Conservation (phyloP, 2,888 invertebrate genomes). For the Operophtera brumata region DNA sequence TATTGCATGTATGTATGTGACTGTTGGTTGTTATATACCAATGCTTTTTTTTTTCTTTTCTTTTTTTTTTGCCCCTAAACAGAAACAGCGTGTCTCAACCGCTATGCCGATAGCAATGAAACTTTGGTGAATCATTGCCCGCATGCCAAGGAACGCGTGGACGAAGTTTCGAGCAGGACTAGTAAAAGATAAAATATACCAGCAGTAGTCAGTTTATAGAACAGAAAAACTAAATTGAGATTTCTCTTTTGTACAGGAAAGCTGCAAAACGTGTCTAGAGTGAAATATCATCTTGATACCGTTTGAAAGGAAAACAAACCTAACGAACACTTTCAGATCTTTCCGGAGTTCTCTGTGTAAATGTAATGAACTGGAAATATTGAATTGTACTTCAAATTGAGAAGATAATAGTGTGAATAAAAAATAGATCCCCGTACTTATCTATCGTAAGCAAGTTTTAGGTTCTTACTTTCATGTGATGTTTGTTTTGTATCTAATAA, state of each 20-base stretch:
- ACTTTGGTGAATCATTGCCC: too few species aligned
- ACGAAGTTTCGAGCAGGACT: too few species aligned
- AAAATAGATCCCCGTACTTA: not conserved
- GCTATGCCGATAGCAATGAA: too few species aligned
- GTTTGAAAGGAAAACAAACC: slow-evolving; percentile 5
- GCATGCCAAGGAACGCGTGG: too few species aligned
- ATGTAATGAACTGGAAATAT: slow-evolving; percentile 41
- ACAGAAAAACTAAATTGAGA: slow-evolving; percentile 6
- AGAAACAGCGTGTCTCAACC: too few species aligned
- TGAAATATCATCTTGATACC: slow-evolving; percentile 4
- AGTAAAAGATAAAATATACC: not conserved
- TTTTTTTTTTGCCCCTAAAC: too few species aligned
- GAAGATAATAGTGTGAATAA: not conserved
- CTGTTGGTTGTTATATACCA: too few species aligned
- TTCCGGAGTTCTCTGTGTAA: slow-evolving; percentile 31
- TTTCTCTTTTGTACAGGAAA: slow-evolving; percentile 1
- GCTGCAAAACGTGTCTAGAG: slow-evolving; percentile 5
- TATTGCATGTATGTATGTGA: too few species aligned
- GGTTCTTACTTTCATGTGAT: too few species aligned
- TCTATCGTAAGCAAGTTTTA: not conserved
- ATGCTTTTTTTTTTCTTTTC: too few species aligned
- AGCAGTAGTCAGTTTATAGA: not conserved
- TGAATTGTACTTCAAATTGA: not conserved
- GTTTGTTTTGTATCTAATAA: too few species aligned
- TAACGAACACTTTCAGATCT: slow-evolving; percentile 33